A percentile compares a stretch with the other conserved stretches of the same genome.
Conservation (phyloP, 2,113 vertebrate genomes). For the Psilopogon haemacephalus region DNA sequence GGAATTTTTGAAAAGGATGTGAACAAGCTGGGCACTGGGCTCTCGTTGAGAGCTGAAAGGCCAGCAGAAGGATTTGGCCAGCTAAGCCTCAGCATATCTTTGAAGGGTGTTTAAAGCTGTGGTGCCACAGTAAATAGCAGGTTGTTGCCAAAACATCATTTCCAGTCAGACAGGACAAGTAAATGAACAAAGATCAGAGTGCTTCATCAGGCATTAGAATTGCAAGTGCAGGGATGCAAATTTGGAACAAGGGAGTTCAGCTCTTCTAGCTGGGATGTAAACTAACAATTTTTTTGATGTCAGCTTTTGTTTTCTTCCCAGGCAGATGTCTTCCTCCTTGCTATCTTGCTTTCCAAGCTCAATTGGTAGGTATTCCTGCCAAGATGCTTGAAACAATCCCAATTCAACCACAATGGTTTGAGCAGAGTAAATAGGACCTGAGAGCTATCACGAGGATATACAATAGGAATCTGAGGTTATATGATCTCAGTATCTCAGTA, state of each 20-base stretch:
- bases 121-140: constrained; percentile 44
- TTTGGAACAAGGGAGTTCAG: neutral
- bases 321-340: neutral
- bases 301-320: constrained; percentile 12
- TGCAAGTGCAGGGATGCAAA: constrained; percentile 18
- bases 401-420: neutral
- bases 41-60: neutral
- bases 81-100: neutral
- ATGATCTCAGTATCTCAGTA: neutral
- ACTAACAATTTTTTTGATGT: constrained; percentile 10
- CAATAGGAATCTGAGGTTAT: neutral
- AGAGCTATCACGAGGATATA: neutral
- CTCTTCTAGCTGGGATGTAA: neutral
- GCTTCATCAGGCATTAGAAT: neutral
- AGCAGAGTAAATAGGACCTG: neutral
- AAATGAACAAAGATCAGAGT: constrained; percentile 24
- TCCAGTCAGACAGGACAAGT: constrained; percentile 42
- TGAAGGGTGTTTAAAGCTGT: neutral
- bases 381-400: neutral
- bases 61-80: neutral
- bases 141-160: constrained; percentile 50
- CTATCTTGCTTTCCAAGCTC: neutral
- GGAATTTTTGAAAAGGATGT: neutral
- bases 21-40: neutral
- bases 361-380: neutral